These are phyloP conservation scores for Oligia strigilis DNA, from an alignment of 2,888 invertebrate species.

Conservation along the genomic window DNA sequence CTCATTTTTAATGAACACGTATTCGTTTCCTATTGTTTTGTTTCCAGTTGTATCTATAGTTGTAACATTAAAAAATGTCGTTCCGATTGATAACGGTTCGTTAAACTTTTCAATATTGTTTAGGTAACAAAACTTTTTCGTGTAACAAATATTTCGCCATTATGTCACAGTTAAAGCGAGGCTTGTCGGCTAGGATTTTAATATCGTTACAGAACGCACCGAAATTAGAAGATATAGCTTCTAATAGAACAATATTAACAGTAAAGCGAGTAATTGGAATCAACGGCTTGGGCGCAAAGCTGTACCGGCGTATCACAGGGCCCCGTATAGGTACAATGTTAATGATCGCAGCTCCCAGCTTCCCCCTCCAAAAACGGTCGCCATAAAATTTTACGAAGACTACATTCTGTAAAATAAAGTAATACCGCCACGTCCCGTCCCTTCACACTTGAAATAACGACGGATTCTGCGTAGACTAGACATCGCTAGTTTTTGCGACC, in stretches of 20 bases:
- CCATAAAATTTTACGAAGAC: slow-evolving; percentile 86
- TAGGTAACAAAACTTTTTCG: slow-evolving; percentile 15
- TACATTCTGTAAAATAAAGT: slow-evolving; percentile 86
- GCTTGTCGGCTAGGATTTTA: slow-evolving; percentile 51
- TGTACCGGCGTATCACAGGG: slow-evolving; percentile 68
- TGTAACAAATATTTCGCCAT: slow-evolving; percentile 3
- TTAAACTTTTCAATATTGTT: slow-evolving; percentile 14
- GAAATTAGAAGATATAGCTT: slow-evolving; percentile 69
- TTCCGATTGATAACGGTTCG: slow-evolving; percentile 16
- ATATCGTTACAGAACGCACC: slow-evolving; percentile 54
- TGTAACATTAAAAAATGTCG: slow-evolving; percentile 28
- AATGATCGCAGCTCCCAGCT: slow-evolving; percentile 75
- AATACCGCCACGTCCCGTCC: slow-evolving; percentile 71
- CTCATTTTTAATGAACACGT: slow-evolving; percentile 39
- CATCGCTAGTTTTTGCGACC: slow-evolving; percentile 70
- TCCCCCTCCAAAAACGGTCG: slow-evolving; percentile 78
- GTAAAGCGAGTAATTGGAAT: slow-evolving; percentile 82
- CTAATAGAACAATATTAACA: slow-evolving; percentile 76
- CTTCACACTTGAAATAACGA: slow-evolving; percentile 75
- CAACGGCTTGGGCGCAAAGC: slow-evolving; percentile 77
- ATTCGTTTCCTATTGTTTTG: slow-evolving; percentile 39
- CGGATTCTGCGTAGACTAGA: slow-evolving; percentile 72
- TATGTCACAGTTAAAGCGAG: slow-evolving; percentile 31
- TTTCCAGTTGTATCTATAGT: slow-evolving; percentile 20
- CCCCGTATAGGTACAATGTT: slow-evolving; percentile 77